phyloP scores from a whole-genome alignment of 2,113 vertebrate genomes.

The Cyanoramphus novaezelandiae region DNA sequence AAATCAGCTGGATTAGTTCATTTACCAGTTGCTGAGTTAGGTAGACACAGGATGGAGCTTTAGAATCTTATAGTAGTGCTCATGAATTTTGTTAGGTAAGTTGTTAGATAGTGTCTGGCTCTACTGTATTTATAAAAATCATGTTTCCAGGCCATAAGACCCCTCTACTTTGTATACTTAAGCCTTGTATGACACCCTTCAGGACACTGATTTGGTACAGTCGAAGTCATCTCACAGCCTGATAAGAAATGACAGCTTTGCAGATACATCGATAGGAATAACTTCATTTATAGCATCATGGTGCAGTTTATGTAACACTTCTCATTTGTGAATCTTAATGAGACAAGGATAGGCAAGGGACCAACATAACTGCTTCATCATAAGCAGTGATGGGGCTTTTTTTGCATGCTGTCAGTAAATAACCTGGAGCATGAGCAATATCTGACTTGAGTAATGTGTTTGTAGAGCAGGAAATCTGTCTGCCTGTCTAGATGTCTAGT shows the following conservation, averaged over 20 bases:
- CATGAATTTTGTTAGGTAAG: neutral
- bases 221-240: neutral
- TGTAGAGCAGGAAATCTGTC: neutral
- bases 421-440: neutral
- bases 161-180: neutral
- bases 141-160: neutral
- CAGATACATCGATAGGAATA: neutral
- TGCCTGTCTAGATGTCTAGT: neutral
- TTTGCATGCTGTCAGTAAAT: neutral
- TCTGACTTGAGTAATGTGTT: neutral
- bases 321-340: neutral
- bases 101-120: neutral
- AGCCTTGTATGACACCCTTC: neutral
- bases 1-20: neutral
- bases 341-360: neutral
- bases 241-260: neutral
- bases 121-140: neutral
- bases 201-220: neutral
- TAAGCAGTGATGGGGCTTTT: neutral
- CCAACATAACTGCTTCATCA: neutral
- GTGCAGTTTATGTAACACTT: neutral
- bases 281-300: fast-evolving
- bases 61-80: neutral
- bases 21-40: neutral
- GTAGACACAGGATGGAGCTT: neutral